A percentile compares a stretch with the other conserved stretches of the same genome.
Evolutionary conservation across 1,140 invertebrate genomes (phyloP).

Genomic region (Cyclargus thomasi): DNA sequence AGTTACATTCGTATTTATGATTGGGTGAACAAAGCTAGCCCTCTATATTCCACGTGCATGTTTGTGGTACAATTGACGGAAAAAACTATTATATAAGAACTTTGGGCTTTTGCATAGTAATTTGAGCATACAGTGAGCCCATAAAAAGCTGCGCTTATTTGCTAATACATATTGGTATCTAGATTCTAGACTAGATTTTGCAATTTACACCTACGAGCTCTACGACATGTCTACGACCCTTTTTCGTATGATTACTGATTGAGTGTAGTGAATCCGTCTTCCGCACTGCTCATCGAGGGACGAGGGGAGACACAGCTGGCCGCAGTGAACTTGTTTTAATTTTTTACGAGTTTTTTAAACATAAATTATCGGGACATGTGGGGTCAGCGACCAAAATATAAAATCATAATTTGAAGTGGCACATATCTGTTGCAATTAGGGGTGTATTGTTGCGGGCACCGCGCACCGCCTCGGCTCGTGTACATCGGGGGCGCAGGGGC

Average conservation of each 20-base stretch:
- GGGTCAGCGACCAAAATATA: neutral
- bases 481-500: constrained; percentile 57
- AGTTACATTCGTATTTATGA: too few relatives aligned
- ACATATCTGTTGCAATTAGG: constrained; percentile 27
- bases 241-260: neutral
- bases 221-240: too few relatives aligned
- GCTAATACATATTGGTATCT: too few relatives aligned
- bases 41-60: too few relatives aligned
- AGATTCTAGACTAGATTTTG: too few relatives aligned
- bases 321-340: neutral
- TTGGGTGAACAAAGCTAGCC: too few relatives aligned
- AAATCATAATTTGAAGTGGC: constrained; percentile 3
- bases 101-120: too few relatives aligned
- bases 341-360: constrained; percentile 1
- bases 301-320: neutral
- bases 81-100: too few relatives aligned
- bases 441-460: constrained; percentile 25
- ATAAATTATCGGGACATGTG: neutral
- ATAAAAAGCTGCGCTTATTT: too few relatives aligned
- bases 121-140: too few relatives aligned
- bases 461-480: constrained; percentile 20
- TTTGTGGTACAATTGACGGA: too few relatives aligned
- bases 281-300: neutral
- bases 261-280: neutral
- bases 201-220: too few relatives aligned